These are phyloP conservation scores for Indicator indicator DNA, from an alignment of 2,113 vertebrate species.

Conservation along the genomic window DNA sequence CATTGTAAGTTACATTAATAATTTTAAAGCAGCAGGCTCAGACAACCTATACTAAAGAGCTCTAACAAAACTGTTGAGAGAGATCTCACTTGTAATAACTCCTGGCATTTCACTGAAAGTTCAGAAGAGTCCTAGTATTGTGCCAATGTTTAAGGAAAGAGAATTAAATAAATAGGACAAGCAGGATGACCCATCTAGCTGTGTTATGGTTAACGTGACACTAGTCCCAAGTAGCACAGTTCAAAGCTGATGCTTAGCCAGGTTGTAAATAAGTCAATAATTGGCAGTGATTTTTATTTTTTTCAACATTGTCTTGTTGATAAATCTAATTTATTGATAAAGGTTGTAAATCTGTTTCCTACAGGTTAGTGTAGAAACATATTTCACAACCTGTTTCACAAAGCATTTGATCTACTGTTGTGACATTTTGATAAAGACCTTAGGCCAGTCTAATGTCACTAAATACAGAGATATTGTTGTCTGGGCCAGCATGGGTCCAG, in stretches of 20 bases:
- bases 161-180: conserved; percentile 8
- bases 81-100: neutral
- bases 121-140: neutral
- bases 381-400: conserved; percentile 22
- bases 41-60: neutral
- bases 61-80: neutral
- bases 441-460: neutral
- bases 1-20: neutral
- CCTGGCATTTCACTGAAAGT: neutral
- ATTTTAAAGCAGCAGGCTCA: neutral
- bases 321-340: conserved; percentile 29
- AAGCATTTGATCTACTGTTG: neutral
- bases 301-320: neutral
- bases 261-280: conserved; percentile 29
- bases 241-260: neutral
- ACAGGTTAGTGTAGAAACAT: neutral
- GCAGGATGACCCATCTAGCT: conserved; percentile 42
- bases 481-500: neutral
- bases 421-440: neutral
- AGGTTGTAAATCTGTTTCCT: neutral
- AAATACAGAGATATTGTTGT: neutral
- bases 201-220: conserved; percentile 31
- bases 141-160: conserved; percentile 36
- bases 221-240: neutral
- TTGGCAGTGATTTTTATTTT: conserved; percentile 19